A percentile compares a stretch with the other conserved stretches of the same genome.
These are phyloP conservation scores for Gorsachius goisagi DNA, from an alignment of 2,113 vertebrate species.

Conservation along the genomic window DNA sequence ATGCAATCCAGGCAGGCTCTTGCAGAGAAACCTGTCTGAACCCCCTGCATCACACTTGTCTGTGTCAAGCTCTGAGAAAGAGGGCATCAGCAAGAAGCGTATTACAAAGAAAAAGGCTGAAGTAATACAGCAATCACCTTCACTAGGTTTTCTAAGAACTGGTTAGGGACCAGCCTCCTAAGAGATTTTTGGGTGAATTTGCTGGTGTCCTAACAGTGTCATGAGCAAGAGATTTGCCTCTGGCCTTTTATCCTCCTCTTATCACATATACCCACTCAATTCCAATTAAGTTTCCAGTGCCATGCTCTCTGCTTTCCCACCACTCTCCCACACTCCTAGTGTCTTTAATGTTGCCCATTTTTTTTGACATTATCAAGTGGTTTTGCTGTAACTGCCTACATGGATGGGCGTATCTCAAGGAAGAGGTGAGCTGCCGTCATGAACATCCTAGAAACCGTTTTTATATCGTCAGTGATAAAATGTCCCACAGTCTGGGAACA, in stretches of 20 bases:
- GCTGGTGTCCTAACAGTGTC: background rate
- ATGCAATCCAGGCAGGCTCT: background rate
- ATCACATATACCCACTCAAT: background rate
- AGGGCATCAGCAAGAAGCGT: background rate
- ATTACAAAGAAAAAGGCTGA: background rate
- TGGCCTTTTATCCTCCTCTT: background rate
- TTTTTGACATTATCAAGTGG: background rate
- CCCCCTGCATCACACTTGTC: background rate
- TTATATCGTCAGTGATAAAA: background rate
- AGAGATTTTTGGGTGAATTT: background rate
- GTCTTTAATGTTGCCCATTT: background rate
- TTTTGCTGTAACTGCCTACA: background rate
- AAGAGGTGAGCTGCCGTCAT: background rate
- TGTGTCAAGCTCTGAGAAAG: background rate
- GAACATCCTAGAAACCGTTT: background rate
- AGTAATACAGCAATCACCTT: background rate
- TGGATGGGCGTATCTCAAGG: background rate
- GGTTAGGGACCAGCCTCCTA: background rate
- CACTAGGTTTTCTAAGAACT: background rate
- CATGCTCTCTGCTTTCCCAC: background rate
- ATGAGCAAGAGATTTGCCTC: background rate
- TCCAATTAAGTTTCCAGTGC: background rate
- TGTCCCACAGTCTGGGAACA: background rate
- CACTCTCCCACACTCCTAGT: background rate
- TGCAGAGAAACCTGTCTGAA: background rate